A percentile compares a stretch with the other conserved stretches of the same genome.
These are phyloP conservation scores for Trichoplusia ni DNA, from an alignment of 1,140 invertebrate genomes.

Conservation along the genomic window DNA sequence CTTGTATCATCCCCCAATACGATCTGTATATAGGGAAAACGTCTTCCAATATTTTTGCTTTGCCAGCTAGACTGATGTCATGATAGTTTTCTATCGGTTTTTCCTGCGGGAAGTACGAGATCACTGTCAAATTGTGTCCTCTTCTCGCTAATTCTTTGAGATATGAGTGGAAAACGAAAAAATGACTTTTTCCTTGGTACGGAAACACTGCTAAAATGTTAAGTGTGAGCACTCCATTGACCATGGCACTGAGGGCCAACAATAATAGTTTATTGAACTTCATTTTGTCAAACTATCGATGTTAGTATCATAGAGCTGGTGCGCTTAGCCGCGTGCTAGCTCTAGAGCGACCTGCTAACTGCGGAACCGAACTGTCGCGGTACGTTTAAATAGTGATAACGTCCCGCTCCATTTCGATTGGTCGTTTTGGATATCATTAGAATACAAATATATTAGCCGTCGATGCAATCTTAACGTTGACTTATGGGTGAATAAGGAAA, in stretches of 20 bases:
- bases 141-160: conserved; percentile 83
- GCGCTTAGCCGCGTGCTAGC: no score
- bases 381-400: no score
- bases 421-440: no score
- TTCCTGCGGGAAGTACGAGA: conserved; percentile 84
- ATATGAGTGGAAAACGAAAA: conserved; percentile 85
- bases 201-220: conserved; percentile 86
- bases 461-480: no score
- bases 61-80: conserved; percentile 80
- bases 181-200: conserved; percentile 88
- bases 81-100: conserved; percentile 82
- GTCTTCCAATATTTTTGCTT: conserved; percentile 52
- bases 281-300: not conserved
- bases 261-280: conserved; percentile 4
- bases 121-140: conserved; percentile 87
- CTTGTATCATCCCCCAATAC: conserved; percentile 46
- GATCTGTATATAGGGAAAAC: conserved; percentile 51
- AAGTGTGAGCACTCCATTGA: conserved; percentile 42
- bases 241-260: not conserved
- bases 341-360: no score
- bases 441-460: no score
- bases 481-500: no score
- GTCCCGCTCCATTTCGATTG: no score
- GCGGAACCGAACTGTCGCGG: no score
- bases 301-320: no score